Conservation (phyloP, 2,888 invertebrate genomes). For the Caprella mutica region DNA sequence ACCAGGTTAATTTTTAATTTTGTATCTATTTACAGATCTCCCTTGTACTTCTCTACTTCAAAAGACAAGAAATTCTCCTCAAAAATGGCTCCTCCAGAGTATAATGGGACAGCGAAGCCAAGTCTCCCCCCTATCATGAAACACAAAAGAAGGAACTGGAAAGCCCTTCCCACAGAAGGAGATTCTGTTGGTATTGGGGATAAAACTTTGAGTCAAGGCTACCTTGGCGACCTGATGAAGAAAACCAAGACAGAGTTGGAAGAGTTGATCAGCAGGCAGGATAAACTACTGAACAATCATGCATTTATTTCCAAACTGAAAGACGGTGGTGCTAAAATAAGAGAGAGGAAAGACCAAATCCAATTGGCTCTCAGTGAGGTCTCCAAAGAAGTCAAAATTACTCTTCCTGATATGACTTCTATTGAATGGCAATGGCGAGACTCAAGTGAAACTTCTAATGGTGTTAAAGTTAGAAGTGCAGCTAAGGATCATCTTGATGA, state of each 20-base stretch:
- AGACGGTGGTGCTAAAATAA: constrained; percentile 1
- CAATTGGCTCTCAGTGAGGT: neutral
- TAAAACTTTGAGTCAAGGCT: constrained; percentile 20
- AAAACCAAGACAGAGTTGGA: constrained; percentile 12
- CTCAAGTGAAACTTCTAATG: neutral
- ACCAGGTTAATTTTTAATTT: too few species aligned
- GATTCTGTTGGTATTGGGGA: constrained; percentile 19
- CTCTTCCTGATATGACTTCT: neutral
- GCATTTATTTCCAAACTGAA: neutral
- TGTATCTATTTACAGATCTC: too few species aligned
- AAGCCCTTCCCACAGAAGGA: constrained; percentile 9
- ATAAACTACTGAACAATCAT: constrained; percentile 3
- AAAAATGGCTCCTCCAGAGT: too few species aligned
- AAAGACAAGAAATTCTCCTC: too few species aligned
- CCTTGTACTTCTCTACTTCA: too few species aligned
- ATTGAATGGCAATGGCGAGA: constrained; percentile 8
- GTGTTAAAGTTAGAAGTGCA: neutral
- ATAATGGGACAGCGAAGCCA: too few species aligned
- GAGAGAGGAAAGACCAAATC: neutral
- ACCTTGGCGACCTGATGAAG: constrained; percentile 16
- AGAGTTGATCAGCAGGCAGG: constrained; percentile 13
- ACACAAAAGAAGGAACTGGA: constrained; percentile 13
- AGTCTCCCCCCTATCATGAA: constrained; percentile 12
- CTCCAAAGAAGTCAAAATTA: neutral
- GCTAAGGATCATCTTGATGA: neutral